phyloP scores from a whole-genome alignment of 2,113 vertebrate species.

The Ploceus nigricollis region DNA sequence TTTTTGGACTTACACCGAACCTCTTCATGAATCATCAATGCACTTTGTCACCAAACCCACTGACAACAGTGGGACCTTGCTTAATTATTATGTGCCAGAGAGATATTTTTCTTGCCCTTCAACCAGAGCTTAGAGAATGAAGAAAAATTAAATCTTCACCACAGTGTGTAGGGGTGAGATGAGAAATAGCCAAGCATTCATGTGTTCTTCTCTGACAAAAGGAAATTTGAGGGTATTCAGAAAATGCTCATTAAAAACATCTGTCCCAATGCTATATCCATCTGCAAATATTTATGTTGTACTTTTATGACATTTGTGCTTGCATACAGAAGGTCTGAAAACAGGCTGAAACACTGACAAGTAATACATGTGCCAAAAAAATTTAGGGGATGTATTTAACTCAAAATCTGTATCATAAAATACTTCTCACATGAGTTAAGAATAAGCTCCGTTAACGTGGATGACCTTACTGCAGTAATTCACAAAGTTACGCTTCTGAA shows the following conservation, averaged over 20 bases:
- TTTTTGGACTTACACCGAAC: not conserved
- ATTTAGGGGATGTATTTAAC: not conserved
- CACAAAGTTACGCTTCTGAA: not conserved
- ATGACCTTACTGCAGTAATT: not conserved
- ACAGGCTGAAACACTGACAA: not conserved
- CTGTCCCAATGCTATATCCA: not conserved
- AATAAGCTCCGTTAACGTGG: not conserved
- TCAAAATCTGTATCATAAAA: not conserved
- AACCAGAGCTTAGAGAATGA: not conserved
- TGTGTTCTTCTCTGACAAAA: not conserved
- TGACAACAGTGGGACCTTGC: not conserved
- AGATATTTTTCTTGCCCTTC: not conserved
- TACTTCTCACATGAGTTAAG: not conserved
- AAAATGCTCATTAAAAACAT: not conserved
- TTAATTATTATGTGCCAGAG: not conserved
- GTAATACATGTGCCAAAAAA: not conserved
- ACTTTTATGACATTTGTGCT: not conserved
- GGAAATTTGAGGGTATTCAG: not conserved
- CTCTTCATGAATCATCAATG: not conserved
- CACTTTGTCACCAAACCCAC: not conserved
- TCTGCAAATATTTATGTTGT: constrained; percentile 19
- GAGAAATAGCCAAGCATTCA: not conserved
- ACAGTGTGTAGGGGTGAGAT: not conserved
- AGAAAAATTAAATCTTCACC: not conserved
- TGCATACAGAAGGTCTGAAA: not conserved